These are phyloP conservation scores for Clytia hemisphaerica DNA, from an alignment of 30 jellyfish, hydroid and myxozoan species.

Conservation along the genomic window DNA sequence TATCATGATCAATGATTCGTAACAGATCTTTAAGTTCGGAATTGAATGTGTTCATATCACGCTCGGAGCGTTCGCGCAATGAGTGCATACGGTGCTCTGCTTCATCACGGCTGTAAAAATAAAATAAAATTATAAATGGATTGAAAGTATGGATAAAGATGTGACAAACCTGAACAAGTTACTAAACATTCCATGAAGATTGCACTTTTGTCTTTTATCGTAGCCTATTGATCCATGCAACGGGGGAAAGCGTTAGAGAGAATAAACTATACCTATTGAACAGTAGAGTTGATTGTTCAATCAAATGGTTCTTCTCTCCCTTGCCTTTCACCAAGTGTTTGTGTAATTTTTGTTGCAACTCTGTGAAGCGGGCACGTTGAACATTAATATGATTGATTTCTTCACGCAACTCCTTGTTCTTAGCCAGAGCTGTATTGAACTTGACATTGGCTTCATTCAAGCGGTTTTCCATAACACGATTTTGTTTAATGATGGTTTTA, in stretches of 20 bases:
- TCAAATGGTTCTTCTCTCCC: constrained; percentile 34
- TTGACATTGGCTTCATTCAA: constrained; percentile 52
- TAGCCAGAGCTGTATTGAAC: constrained; percentile 55
- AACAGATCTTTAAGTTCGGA: constrained; percentile 68
- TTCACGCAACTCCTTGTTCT: constrained; percentile 58
- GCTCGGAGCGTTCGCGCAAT: constrained; percentile 70
- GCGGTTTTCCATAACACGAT: constrained; percentile 62
- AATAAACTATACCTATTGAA: constrained; percentile 39
- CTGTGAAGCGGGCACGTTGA: constrained; percentile 56
- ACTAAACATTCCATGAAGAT: background rate
- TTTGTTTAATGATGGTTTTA: constrained; percentile 43
- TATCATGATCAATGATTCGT: constrained; percentile 82
- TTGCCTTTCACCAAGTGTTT: constrained; percentile 31
- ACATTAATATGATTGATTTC: constrained; percentile 52
- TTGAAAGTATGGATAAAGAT: background rate
- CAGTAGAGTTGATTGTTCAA: constrained; percentile 48
- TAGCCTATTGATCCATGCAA: too few species aligned
- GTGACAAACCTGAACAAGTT: background rate
- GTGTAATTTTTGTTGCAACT: constrained; percentile 44
- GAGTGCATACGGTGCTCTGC: constrained; percentile 84
- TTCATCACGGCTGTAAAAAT: constrained; percentile 68
- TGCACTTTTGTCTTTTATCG: too few species aligned
- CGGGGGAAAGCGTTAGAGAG: too few species aligned
- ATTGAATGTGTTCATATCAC: constrained; percentile 52
- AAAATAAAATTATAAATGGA: background rate